phyloP scores from a whole-genome alignment of 2,888 invertebrate species.

The Vannuccia rotundouncinata region DNA sequence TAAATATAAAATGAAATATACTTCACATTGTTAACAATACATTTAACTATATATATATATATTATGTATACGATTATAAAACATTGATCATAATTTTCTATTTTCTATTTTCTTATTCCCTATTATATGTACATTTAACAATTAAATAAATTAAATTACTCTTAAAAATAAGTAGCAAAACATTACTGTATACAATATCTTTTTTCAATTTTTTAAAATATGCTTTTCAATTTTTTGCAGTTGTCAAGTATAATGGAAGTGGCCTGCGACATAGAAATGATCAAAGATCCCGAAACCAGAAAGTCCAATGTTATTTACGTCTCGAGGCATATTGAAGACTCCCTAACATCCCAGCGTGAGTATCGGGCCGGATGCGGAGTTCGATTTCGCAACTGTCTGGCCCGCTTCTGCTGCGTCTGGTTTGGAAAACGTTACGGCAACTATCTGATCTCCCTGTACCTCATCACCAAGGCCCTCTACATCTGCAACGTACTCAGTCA shows the following conservation, averaged over 20 bases:
- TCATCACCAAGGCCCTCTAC: constrained; percentile 44
- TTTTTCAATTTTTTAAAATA: too few relatives aligned
- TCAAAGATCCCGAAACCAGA: constrained; percentile 53
- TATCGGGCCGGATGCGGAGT: constrained; percentile 53
- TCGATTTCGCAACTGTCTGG: constrained; percentile 35
- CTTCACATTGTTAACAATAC: too few relatives aligned
- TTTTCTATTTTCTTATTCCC: too few relatives aligned
- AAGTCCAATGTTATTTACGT: constrained; percentile 57
- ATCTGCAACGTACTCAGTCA: constrained; percentile 49
- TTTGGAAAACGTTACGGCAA: constrained; percentile 48
- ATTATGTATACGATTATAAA: too few relatives aligned
- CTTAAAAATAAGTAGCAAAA: too few relatives aligned
- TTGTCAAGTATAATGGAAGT: constrained; percentile 56
- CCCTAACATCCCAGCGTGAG: constrained; percentile 55
- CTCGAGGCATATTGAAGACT: constrained; percentile 58
- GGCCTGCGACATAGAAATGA: constrained; percentile 57
- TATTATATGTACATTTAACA: too few relatives aligned
- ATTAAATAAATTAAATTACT: too few relatives aligned
- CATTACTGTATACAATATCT: too few relatives aligned
- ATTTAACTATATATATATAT: too few relatives aligned
- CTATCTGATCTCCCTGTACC: constrained; percentile 49
- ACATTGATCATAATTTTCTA: too few relatives aligned
- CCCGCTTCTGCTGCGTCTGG: constrained; percentile 44
- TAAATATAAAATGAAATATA: too few relatives aligned
- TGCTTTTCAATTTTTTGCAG: too few relatives aligned